phyloP scores from a whole-genome alignment of 2,888 invertebrate genomes.

The Malachius bipustulatus region DNA sequence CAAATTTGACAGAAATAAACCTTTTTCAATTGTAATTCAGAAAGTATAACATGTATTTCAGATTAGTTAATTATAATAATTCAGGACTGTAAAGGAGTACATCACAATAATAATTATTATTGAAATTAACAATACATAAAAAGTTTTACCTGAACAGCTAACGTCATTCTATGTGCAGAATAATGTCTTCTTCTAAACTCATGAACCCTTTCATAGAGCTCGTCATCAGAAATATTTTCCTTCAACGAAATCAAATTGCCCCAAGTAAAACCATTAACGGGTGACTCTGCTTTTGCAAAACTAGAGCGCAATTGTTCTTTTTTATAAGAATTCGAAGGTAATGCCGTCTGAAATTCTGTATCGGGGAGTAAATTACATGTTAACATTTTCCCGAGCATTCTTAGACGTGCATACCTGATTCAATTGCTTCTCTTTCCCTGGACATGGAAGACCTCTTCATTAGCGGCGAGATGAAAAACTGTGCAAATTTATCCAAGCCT shows the following conservation, averaged over 20 bases:
- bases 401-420: slow-evolving; percentile 54
- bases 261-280: slow-evolving; percentile 73
- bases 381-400: no score
- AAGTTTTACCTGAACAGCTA: slow-evolving; percentile 60
- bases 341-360: slow-evolving; percentile 70
- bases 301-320: slow-evolving; percentile 64
- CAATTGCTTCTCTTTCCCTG: slow-evolving; percentile 76
- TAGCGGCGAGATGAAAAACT: slow-evolving; percentile 77
- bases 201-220: slow-evolving; percentile 56
- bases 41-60: no score
- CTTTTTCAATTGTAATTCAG: no score
- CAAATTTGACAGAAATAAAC: no score
- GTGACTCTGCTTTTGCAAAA: slow-evolving; percentile 56
- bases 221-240: slow-evolving; percentile 53
- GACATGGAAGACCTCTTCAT: slow-evolving; percentile 77
- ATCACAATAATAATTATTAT: no score
- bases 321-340: slow-evolving; percentile 61
- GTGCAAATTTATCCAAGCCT: slow-evolving; percentile 76
- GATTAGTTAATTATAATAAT: no score
- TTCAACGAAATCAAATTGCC: slow-evolving; percentile 67
- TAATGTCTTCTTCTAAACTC: slow-evolving; percentile 69
- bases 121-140: background rate
- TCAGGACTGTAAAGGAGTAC: no score
- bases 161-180: slow-evolving; percentile 77
- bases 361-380: no score